These are phyloP conservation scores for Rousettus leschenaultii DNA, from an alignment of 2,113 vertebrate genomes.

Conservation along the genomic window DNA sequence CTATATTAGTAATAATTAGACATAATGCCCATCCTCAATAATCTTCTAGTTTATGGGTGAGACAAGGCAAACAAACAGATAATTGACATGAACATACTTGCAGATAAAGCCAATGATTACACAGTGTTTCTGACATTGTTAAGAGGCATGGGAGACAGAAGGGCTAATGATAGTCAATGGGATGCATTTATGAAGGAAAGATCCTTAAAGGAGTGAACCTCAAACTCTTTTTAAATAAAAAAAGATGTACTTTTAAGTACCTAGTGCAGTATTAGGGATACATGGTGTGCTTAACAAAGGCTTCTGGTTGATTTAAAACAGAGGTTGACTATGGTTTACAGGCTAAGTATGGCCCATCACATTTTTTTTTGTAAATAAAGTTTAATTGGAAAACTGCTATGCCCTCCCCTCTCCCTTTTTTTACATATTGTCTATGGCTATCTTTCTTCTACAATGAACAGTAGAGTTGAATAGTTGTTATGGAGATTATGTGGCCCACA, in stretches of 20 bases:
- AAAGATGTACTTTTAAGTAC: neutral
- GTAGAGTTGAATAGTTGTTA: too few species aligned
- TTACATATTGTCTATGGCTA: constrained; percentile 8
- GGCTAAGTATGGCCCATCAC: neutral
- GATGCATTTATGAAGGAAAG: constrained; percentile 2
- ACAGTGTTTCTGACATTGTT: constrained; percentile 13
- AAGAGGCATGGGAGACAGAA: neutral
- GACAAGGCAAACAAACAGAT: constrained; percentile 12
- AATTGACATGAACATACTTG: neutral
- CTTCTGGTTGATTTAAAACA: constrained; percentile 12
- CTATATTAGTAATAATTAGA: neutral
- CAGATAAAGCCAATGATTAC: neutral
- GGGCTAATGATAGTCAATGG: neutral
- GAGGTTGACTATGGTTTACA: neutral
- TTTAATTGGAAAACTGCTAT: constrained; percentile 26
- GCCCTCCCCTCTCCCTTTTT: neutral
- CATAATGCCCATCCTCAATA: neutral
- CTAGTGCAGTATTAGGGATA: neutral
- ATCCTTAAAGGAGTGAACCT: constrained; percentile 11
- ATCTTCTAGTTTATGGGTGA: constrained; percentile 13
- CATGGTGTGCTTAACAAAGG: neutral
- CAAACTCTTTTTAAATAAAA: neutral
- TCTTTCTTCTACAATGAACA: neutral
- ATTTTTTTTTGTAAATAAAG: constrained; percentile 19
- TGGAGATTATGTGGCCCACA: neutral